Conservation (phyloP, 2,797 vertebrate genomes). For the Dermochelys coriacea region DNA sequence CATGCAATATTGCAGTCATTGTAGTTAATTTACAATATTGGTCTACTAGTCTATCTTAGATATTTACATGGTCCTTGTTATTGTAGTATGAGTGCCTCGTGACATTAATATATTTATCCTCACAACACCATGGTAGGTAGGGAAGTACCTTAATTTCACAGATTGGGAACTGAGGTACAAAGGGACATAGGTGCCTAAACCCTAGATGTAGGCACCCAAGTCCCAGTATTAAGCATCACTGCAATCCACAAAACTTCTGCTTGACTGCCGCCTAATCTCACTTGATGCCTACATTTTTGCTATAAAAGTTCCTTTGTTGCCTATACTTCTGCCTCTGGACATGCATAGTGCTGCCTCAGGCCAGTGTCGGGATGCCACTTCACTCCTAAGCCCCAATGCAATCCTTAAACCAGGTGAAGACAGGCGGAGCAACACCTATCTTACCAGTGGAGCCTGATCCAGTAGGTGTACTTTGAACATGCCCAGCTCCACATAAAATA, state of each 20-base stretch:
- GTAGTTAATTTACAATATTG: constrained; percentile 17
- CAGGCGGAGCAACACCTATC: neutral
- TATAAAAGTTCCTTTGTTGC: neutral
- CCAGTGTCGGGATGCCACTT: neutral
- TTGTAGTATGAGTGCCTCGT: constrained; percentile 21
- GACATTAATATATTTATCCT: neutral
- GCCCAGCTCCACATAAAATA: neutral
- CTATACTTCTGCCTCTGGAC: neutral
- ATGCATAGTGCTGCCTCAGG: neutral
- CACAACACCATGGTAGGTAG: neutral
- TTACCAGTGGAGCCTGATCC: neutral
- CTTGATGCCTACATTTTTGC: neutral
- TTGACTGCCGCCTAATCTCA: neutral
- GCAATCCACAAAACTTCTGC: neutral
- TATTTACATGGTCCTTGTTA: neutral
- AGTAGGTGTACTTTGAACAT: neutral
- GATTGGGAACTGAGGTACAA: neutral
- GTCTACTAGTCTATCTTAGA: neutral
- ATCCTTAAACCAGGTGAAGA: neutral
- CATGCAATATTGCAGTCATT: neutral
- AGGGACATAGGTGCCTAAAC: neutral
- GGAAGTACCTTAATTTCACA: neutral
- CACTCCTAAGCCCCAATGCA: neutral
- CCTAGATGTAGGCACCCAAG: neutral
- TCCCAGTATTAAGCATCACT: neutral